phyloP scores from a whole-genome alignment of 1,140 invertebrate species.

The Cydia pomonella region DNA sequence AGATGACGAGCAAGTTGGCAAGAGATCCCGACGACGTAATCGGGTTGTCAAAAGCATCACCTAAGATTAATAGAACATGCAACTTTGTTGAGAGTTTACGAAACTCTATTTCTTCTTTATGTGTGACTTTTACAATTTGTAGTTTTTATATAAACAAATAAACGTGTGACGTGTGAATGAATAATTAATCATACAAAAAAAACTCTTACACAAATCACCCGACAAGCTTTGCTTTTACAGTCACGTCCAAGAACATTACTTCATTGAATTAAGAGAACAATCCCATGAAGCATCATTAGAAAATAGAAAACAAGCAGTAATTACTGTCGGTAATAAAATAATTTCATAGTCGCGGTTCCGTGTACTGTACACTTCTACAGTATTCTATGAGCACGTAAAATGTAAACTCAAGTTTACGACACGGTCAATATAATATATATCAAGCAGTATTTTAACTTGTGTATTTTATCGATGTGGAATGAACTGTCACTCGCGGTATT shows the following conservation, averaged over 20 bases:
- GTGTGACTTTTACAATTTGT: too few relatives aligned
- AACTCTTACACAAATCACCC: too few relatives aligned
- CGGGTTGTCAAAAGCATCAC: too few relatives aligned
- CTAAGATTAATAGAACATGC: too few relatives aligned
- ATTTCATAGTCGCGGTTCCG: slow-evolving; percentile 6
- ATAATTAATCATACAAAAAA: too few relatives aligned
- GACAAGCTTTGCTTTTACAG: background rate
- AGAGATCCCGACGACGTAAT: too few relatives aligned
- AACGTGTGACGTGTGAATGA: too few relatives aligned
- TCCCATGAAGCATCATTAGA: background rate
- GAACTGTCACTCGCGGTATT: too few relatives aligned
- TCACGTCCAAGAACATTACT: background rate
- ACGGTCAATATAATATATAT: background rate
- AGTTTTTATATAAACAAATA: too few relatives aligned
- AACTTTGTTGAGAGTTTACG: too few relatives aligned
- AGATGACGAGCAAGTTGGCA: too few relatives aligned
- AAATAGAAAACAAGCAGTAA: slow-evolving; percentile 15
- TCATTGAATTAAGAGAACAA: background rate
- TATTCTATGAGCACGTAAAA: slow-evolving; percentile 7
- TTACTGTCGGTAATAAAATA: slow-evolving; percentile 5
- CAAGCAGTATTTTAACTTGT: background rate
- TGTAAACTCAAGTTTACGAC: background rate
- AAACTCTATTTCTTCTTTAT: too few relatives aligned
- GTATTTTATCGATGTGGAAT: background rate
- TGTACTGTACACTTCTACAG: slow-evolving; percentile 8